These are phyloP conservation scores for Capreolus pygargus DNA, from an alignment of 2,113 vertebrate genomes.

Conservation along the genomic window DNA sequence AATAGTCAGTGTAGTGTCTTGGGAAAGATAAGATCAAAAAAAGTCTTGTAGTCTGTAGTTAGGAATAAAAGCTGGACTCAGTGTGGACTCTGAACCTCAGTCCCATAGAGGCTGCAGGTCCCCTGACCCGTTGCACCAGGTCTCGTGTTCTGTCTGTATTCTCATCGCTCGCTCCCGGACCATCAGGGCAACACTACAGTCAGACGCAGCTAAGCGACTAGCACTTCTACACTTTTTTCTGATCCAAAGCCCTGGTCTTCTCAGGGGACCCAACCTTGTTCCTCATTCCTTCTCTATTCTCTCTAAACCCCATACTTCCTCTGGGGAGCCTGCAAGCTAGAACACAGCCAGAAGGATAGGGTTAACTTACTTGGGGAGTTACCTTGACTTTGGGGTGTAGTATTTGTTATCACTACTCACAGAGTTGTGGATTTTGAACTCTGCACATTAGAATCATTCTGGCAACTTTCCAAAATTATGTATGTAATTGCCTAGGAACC, in stretches of 20 bases:
- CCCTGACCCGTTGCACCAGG: not conserved
- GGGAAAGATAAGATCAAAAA: not conserved
- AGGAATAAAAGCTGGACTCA: not conserved
- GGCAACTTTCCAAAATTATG: not conserved
- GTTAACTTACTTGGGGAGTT: not conserved
- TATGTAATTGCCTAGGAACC: not conserved
- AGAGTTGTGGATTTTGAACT: not conserved
- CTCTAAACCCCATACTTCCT: not conserved
- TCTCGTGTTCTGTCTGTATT: not conserved
- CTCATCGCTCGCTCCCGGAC: not conserved
- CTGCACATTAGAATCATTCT: not conserved
- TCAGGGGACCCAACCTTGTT: not conserved
- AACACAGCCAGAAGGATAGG: not conserved
- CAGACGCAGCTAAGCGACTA: not conserved
- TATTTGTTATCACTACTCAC: not conserved
- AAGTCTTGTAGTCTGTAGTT: not conserved
- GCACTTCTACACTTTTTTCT: not conserved
- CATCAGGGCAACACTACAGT: not conserved
- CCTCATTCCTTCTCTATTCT: not conserved
- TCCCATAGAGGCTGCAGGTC: not conserved
- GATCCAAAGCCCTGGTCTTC: not conserved
- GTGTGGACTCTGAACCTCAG: not conserved
- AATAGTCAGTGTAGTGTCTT: not conserved
- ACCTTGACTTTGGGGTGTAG: not conserved
- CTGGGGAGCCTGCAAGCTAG: not conserved